Evolutionary conservation across 2,888 invertebrate species (phyloP).

Genomic region (Portevinia maculata): DNA sequence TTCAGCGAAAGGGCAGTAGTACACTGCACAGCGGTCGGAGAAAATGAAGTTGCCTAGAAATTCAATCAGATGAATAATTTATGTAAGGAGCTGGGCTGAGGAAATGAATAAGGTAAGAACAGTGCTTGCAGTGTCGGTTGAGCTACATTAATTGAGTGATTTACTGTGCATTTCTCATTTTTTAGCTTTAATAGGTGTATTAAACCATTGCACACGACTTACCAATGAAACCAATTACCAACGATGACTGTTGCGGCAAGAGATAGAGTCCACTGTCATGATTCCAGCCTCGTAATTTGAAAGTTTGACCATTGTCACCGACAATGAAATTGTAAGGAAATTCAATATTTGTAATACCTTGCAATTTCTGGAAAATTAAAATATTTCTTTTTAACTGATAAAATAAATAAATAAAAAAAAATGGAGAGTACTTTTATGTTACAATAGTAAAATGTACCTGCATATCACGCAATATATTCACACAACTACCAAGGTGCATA

Average conservation of each 20-base stretch:
- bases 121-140: slow-evolving; percentile 25
- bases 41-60: slow-evolving; percentile 76
- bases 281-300: slow-evolving; percentile 84
- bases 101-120: slow-evolving; percentile 24
- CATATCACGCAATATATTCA: slow-evolving; percentile 80
- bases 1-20: slow-evolving; percentile 77
- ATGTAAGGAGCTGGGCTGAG: not conserved
- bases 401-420: not conserved
- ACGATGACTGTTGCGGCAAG: slow-evolving; percentile 76
- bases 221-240: slow-evolving; percentile 84
- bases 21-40: slow-evolving; percentile 76
- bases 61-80: slow-evolving; percentile 24
- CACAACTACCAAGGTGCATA: slow-evolving; percentile 79
- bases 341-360: slow-evolving; percentile 70
- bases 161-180: not conserved
- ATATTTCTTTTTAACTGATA: not conserved
- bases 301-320: slow-evolving; percentile 83
- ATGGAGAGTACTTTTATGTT: not conserved
- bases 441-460: slow-evolving; percentile 79
- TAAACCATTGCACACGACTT: slow-evolving; percentile 51
- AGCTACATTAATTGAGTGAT: slow-evolving; percentile 34
- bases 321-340: slow-evolving; percentile 84
- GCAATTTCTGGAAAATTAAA: slow-evolving; percentile 17
- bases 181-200: not conserved
- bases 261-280: slow-evolving; percentile 78